A percentile compares a stretch with the other conserved stretches of the same genome.
These are phyloP conservation scores for Petrolisthes cinctipes DNA, from an alignment of 2,888 invertebrate genomes.

Conservation along the genomic window DNA sequence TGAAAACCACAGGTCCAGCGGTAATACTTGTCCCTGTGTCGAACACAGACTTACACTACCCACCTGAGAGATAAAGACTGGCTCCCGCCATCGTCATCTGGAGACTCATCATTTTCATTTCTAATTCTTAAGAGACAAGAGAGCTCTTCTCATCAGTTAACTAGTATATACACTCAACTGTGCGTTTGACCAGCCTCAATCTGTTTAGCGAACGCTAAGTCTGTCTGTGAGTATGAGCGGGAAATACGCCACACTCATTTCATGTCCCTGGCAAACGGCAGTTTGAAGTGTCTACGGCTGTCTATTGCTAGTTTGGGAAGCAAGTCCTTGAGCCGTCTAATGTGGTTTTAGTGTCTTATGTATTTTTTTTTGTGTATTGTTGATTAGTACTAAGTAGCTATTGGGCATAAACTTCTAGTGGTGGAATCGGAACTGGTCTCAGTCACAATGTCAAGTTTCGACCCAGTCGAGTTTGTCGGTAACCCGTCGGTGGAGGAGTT, in stretches of 20 bases:
- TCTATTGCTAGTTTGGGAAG: too few species aligned
- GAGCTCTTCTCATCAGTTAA: not conserved
- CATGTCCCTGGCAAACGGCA: not conserved
- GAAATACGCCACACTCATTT: not conserved
- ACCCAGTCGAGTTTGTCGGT: not conserved
- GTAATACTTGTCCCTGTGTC: not conserved
- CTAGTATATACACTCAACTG: not conserved
- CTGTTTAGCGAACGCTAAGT: not conserved
- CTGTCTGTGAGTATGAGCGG: not conserved
- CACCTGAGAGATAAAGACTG: conserved; percentile 1
- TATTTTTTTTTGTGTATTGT: not conserved
- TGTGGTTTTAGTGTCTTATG: not conserved
- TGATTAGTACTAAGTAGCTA: too few species aligned
- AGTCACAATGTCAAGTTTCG: not conserved
- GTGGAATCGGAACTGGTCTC: not conserved
- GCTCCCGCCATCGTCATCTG: not conserved
- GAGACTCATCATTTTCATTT: not conserved
- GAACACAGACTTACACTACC: not conserved
- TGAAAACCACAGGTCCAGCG: too few species aligned
- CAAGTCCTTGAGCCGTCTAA: too few species aligned
- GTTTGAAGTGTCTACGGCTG: too few species aligned
- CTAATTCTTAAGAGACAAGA: not conserved
- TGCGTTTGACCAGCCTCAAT: conserved; percentile 3
- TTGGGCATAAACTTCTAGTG: too few species aligned
- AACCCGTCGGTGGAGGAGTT: not conserved